Evolutionary conservation across 2,797 vertebrate genomes (phyloP).

Genomic region (Nasua narica): DNA sequence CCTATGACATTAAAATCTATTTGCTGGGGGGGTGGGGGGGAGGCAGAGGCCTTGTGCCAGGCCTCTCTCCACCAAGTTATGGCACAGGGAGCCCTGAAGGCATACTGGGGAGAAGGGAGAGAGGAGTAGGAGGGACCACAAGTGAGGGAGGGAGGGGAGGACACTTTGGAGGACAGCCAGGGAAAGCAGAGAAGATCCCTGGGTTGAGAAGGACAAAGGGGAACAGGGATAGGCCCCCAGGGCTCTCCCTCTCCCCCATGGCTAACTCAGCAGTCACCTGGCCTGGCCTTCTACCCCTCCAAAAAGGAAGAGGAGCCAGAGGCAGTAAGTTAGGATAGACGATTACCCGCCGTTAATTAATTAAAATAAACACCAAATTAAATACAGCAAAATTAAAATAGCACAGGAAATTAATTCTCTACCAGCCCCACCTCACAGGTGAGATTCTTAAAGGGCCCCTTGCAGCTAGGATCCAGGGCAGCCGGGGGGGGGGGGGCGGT

Average conservation of each 20-base stretch:
- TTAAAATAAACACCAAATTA: slow-evolving; percentile 90
- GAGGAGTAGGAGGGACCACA: neutral
- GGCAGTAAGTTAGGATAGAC: slow-evolving; percentile 80
- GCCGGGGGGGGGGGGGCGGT: neutral
- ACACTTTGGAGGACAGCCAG: neutral
- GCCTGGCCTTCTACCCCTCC: neutral
- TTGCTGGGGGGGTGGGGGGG: neutral
- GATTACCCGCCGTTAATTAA: slow-evolving; percentile 85
- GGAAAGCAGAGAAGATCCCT: neutral
- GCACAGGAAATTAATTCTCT: slow-evolving; percentile 88
- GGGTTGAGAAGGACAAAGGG: neutral
- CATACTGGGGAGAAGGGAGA: neutral
- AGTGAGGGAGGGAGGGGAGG: neutral
- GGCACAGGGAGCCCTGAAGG: neutral
- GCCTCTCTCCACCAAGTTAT: neutral
- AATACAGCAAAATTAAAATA: slow-evolving; percentile 89
- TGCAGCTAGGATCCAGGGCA: slow-evolving; percentile 66
- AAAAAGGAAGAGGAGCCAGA: slow-evolving; percentile 46
- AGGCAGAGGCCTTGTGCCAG: neutral
- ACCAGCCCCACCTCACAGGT: slow-evolving; percentile 85
- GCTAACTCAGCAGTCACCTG: neutral
- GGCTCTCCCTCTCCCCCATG: neutral
- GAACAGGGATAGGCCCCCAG: neutral
- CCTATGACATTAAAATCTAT: neutral
- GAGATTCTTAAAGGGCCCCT: slow-evolving; percentile 82